Evolutionary conservation across 2,888 invertebrate species (phyloP).

Genomic region (Allophyes oxyacanthae): DNA sequence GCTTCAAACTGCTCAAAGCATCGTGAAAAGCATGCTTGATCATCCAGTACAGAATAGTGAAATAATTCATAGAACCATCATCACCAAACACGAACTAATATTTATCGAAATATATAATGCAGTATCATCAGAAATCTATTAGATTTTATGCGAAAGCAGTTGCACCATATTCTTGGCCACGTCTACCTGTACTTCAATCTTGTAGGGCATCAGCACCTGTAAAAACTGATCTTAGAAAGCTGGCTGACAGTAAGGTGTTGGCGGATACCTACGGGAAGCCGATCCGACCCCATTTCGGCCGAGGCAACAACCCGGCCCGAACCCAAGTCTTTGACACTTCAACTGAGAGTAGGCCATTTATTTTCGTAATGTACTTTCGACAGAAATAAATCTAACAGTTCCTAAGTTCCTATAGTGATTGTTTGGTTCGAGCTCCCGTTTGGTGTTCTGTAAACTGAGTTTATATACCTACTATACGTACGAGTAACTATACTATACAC

Average conservation of each 20-base stretch:
- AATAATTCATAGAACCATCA: too few species aligned
- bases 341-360: conserved; percentile 75
- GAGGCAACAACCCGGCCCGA: conserved; percentile 75
- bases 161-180: conserved; percentile 19
- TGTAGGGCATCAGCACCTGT: conserved; percentile 42
- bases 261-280: conserved; percentile 68
- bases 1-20: too few species aligned
- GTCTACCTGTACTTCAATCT: not conserved
- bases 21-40: too few species aligned
- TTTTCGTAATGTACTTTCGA: conserved; percentile 71
- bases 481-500: too few species aligned
- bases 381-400: conserved; percentile 75
- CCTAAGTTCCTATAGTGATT: conserved; percentile 74
- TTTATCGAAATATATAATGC: too few species aligned
- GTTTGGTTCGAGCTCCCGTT: conserved; percentile 59
- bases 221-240: conserved; percentile 33
- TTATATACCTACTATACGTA: conserved; percentile 35
- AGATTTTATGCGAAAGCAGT: too few species aligned
- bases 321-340: conserved; percentile 77
- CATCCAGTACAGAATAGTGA: too few species aligned
- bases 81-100: too few species aligned
- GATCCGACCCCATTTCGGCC: conserved; percentile 68
- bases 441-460: conserved; percentile 42
- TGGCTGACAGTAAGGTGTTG: conserved; percentile 61
- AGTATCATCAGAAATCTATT: conserved; percentile 7